Conservation (phyloP, 2,113 vertebrate species). For the Saguinus midas region DNA sequence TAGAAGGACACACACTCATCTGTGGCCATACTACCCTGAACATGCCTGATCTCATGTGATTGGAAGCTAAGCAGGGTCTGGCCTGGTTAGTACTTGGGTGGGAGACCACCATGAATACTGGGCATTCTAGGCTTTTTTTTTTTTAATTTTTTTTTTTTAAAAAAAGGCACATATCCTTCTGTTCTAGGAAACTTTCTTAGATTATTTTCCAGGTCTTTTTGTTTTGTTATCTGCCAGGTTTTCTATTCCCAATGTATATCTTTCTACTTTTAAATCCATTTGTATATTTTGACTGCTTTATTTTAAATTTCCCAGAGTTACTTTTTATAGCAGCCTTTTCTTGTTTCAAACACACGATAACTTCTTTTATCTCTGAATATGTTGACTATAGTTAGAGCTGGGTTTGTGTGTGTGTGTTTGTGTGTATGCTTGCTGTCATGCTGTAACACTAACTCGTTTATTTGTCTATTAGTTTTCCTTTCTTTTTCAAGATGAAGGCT, state of each 20-base stretch:
- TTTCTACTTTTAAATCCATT: background rate
- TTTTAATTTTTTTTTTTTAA: background rate
- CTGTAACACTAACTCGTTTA: background rate
- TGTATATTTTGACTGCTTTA: background rate
- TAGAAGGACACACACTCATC: background rate
- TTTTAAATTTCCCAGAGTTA: background rate
- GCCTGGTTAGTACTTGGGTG: no score
- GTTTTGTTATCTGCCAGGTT: background rate
- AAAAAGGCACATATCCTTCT: background rate
- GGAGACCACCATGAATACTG: no score
- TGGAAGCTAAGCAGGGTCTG: no score
- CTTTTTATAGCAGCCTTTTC: background rate
- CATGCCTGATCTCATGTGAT: no score
- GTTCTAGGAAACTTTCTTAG: background rate
- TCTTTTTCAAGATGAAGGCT: background rate
- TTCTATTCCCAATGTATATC: background rate
- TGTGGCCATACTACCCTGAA: no score
- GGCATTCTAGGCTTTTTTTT: no score
- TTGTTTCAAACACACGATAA: background rate
- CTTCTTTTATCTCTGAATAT: background rate
- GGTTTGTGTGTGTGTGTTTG: background rate
- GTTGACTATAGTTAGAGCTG: background rate
- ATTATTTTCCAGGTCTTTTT: background rate
- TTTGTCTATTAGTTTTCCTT: background rate
- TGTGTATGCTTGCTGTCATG: background rate